Conservation (phyloP, 2,113 vertebrate species). For the Lanius ludovicianus region DNA sequence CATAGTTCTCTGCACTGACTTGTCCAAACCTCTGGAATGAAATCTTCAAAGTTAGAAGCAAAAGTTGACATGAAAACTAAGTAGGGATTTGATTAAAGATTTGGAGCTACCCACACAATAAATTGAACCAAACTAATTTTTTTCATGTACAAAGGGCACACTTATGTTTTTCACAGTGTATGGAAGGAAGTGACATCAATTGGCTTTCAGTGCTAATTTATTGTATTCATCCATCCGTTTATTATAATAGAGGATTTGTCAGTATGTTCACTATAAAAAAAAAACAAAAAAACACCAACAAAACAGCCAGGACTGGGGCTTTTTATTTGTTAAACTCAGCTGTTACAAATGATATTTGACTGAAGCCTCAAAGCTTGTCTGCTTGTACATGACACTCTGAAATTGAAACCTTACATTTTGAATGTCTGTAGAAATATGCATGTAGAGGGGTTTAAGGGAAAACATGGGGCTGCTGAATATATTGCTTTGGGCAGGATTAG, state of each 20-base stretch:
- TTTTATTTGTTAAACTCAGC: neutral
- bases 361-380: neutral
- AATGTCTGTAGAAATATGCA: neutral
- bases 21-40: constrained; percentile 28
- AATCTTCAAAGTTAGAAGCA: constrained; percentile 46
- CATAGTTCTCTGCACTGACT: neutral
- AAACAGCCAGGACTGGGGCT: neutral
- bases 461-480: neutral
- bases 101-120: constrained; percentile 22
- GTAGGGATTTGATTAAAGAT: constrained; percentile 41
- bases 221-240: neutral
- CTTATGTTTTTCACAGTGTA: neutral
- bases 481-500: neutral
- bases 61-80: constrained; percentile 27
- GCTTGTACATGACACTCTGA: neutral
- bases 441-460: neutral
- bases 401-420: neutral
- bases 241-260: constrained; percentile 41
- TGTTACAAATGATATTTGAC: constrained; percentile 1
- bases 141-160: neutral
- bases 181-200: neutral
- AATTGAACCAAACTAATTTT: constrained; percentile 4
- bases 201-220: constrained; percentile 43
- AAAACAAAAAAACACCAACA: too few relatives aligned
- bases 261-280: neutral